Evolutionary conservation across 2,113 vertebrate species (phyloP).

Genomic region (Burhinus oedicnemus): DNA sequence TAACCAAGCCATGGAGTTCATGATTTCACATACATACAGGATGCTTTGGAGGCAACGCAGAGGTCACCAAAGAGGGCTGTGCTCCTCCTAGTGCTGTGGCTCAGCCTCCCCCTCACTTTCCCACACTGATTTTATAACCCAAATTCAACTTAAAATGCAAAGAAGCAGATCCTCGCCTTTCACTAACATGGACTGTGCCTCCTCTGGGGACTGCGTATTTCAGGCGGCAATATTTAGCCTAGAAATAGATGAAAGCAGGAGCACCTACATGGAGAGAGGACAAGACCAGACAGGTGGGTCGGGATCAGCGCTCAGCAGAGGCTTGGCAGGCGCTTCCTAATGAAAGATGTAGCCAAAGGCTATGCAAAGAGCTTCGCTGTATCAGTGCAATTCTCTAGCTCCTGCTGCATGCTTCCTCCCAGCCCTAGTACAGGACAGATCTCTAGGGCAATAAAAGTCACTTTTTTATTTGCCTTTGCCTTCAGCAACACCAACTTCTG

Average conservation of each 20-base stretch:
- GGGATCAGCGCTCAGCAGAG: not conserved
- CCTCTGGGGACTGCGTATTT: not conserved
- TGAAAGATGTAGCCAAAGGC: constrained; percentile 16
- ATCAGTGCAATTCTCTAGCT: not conserved
- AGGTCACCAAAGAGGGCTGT: not conserved
- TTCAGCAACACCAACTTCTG: not conserved
- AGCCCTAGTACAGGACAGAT: not conserved
- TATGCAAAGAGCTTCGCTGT: not conserved
- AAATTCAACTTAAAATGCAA: not conserved
- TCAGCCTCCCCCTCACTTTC: not conserved
- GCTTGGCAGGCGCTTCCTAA: not conserved
- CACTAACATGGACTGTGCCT: not conserved
- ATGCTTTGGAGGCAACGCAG: not conserved
- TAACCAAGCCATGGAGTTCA: not conserved
- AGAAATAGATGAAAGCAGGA: constrained; percentile 7
- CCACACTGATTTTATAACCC: not conserved
- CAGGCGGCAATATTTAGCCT: constrained; percentile 12
- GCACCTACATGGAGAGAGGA: not conserved
- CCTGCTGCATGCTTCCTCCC: not conserved
- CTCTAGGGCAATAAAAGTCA: not conserved
- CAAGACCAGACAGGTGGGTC: not conserved
- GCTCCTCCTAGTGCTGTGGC: not conserved
- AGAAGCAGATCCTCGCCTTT: not conserved
- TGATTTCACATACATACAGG: not conserved
- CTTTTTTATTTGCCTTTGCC: not conserved